These are phyloP conservation scores for Anorthoa munda DNA, from an alignment of 2,888 invertebrate species.

Conservation along the genomic window DNA sequence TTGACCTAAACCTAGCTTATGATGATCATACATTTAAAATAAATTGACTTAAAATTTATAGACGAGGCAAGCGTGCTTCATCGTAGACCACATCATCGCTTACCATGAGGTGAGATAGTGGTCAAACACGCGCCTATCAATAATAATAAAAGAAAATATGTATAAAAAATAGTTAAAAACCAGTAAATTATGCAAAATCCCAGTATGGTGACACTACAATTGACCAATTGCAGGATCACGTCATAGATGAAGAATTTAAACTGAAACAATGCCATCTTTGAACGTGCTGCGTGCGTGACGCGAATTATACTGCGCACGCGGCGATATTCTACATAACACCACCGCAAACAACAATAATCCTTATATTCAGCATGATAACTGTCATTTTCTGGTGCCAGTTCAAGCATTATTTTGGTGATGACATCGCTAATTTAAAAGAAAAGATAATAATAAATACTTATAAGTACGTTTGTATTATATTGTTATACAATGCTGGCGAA, in stretches of 20 bases:
- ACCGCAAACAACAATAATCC: constrained; percentile 30
- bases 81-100: no score
- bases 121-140: no score
- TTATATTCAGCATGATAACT: constrained; percentile 2
- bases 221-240: constrained; percentile 81
- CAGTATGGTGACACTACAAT: constrained; percentile 62
- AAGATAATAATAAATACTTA: constrained; percentile 67
- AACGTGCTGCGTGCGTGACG: constrained; percentile 78
- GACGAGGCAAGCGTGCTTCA: no score
- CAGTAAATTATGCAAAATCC: constrained; percentile 16
- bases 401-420: constrained; percentile 60
- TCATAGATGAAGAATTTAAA: constrained; percentile 87
- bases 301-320: constrained; percentile 70
- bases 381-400: not conserved
- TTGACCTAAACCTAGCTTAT: constrained; percentile 36
- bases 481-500: constrained; percentile 46
- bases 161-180: not conserved
- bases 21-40: no score
- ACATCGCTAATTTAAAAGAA: constrained; percentile 67
- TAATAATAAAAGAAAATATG: no score
- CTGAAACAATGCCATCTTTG: constrained; percentile 87
- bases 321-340: constrained; percentile 54
- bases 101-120: no score
- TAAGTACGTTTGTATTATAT: constrained; percentile 51
- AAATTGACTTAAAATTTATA: no score